These are phyloP conservation scores for Halocynthia roretzi DNA, from an alignment of 23 tunicate genomes.

Conservation along the genomic window DNA sequence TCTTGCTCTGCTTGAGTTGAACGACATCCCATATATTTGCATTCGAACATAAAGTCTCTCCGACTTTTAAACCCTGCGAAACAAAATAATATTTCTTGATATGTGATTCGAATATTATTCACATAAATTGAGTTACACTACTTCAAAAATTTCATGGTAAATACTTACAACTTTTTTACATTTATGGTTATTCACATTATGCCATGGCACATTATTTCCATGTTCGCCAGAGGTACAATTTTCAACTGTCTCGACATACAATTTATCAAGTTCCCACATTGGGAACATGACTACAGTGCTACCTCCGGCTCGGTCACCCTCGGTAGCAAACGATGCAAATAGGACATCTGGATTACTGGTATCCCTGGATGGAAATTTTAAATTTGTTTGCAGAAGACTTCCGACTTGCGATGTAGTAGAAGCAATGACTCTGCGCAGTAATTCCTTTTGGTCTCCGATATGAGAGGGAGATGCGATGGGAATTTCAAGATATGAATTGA, in stretches of 20 bases:
- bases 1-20: constrained; percentile 20
- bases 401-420: constrained; percentile 53
- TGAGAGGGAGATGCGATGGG: constrained; percentile 33
- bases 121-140: too few species aligned
- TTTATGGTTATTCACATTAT: neutral
- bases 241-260: constrained; percentile 21
- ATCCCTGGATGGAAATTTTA: neutral
- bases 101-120: neutral
- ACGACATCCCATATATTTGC: constrained; percentile 48
- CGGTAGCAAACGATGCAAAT: constrained; percentile 48
- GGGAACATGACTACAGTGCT: constrained; percentile 74
- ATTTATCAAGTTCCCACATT: constrained; percentile 36
- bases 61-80: constrained; percentile 29
- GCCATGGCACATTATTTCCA: constrained; percentile 8
- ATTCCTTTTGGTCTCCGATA: constrained; percentile 18
- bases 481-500: constrained; percentile 50
- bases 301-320: constrained; percentile 13
- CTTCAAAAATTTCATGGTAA: too few species aligned
- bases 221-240: constrained; percentile 28
- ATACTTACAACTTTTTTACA: constrained; percentile 20
- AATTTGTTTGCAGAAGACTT: neutral
- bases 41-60: constrained; percentile 33
- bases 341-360: constrained; percentile 40
- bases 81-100: neutral
- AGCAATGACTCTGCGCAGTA: constrained; percentile 24